Percentiles rank a stretch among this genome's conserved stretches.
Conservation (phyloP, 2,888 invertebrate genomes). For the Marronus borbonicus region DNA sequence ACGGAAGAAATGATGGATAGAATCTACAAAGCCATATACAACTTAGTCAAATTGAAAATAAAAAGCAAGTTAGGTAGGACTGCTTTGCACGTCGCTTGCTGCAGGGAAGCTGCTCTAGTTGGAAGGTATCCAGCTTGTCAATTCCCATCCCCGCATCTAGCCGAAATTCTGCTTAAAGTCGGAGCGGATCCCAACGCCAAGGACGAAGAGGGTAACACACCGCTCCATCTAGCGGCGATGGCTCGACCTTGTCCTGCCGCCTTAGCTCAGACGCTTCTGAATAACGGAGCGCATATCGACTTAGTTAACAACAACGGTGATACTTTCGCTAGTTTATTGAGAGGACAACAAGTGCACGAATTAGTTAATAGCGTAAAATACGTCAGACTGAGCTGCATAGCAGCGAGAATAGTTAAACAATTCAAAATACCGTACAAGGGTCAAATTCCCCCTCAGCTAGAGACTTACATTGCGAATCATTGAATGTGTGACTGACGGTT, state of each 20-base stretch:
- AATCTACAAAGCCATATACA: conserved; percentile 83
- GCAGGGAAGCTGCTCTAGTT: conserved; percentile 81
- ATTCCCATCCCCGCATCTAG: conserved; percentile 80
- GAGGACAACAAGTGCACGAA: conserved; percentile 72
- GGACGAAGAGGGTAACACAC: conserved; percentile 90
- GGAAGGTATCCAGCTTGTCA: conserved; percentile 80
- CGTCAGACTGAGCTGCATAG: conserved; percentile 88
- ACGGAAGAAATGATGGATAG: conserved; percentile 70
- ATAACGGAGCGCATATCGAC: conserved; percentile 89
- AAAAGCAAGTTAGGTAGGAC: conserved; percentile 78
- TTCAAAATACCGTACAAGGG: conserved; percentile 79
- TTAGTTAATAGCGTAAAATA: conserved; percentile 85
- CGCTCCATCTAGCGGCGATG: conserved; percentile 88
- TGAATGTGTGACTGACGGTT: conserved; percentile 57
- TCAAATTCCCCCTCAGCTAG: conserved; percentile 82
- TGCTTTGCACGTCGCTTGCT: conserved; percentile 88
- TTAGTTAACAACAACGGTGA: conserved; percentile 84
- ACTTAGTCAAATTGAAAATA: conserved; percentile 82
- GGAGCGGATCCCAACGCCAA: conserved; percentile 87
- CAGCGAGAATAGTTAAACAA: conserved; percentile 85
- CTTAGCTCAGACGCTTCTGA: conserved; percentile 81
- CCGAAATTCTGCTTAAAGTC: conserved; percentile 82
- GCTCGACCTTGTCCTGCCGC: conserved; percentile 80
- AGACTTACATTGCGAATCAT: conserved; percentile 79
- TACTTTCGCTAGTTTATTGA: conserved; percentile 81